These are phyloP conservation scores for Luscinia luscinia DNA, from an alignment of 2,797 vertebrate species.

Conservation along the genomic window DNA sequence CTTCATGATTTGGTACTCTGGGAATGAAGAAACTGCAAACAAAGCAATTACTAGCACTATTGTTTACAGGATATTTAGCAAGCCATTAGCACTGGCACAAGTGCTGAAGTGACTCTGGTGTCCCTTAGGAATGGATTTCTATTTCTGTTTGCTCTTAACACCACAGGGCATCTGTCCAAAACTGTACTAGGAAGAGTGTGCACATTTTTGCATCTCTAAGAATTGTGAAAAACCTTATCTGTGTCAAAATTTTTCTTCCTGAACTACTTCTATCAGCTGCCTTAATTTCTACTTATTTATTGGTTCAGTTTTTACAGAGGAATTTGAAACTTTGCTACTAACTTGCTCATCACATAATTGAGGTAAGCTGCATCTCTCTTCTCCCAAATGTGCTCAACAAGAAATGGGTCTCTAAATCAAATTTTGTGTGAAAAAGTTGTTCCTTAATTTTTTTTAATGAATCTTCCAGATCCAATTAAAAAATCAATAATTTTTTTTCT, in stretches of 20 bases:
- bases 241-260: background rate
- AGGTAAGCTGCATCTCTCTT: background rate
- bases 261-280: background rate
- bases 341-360: background rate
- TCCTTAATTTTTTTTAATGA: background rate
- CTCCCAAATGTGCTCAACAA: background rate
- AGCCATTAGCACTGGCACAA: background rate
- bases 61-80: background rate
- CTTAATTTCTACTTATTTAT: background rate
- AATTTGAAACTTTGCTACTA: background rate
- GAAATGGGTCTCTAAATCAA: background rate
- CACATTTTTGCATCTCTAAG: background rate
- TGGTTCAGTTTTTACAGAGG: background rate
- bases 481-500: background rate
- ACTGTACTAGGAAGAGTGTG: background rate
- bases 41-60: background rate
- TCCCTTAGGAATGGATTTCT: slow-evolving; percentile 1
- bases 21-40: background rate
- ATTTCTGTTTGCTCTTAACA: background rate
- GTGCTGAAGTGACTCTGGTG: background rate
- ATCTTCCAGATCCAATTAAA: background rate
- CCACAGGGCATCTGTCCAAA: background rate
- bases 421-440: background rate
- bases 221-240: background rate
- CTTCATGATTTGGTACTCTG: background rate